Evolutionary conservation across 2,113 vertebrate species (phyloP), one percentile per base, ranked within the genome.

Genomic region (Ciconia stormi): DNA sequence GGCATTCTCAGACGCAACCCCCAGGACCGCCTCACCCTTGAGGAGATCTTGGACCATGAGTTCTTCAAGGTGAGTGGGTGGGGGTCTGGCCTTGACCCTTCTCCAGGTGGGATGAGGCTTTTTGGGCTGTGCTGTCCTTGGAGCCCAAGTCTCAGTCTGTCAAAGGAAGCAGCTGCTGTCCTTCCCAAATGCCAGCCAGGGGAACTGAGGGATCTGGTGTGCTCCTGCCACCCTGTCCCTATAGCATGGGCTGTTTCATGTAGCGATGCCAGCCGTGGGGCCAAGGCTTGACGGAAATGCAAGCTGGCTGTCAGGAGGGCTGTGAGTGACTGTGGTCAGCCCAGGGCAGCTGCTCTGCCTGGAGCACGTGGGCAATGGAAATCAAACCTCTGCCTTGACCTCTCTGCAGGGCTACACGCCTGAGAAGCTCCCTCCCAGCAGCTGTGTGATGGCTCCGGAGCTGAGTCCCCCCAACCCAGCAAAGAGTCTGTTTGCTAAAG

Each of bases 31-130:
- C 98, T 99, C 55, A 98, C 99, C 1, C 98, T 99, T 2, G 99
- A 99, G 67, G 99, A 99, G 96, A 99, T 99, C 80, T 98, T 99
- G 92, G 99, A 98, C 96, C 99, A 99, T 9, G 99, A 99, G 52
- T 99, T 99, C 97, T 99, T 99, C 97, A 99, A 99, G 98, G 99
- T 99, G 96, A 40, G 95, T 59, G 13, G n/a, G 42, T 55, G 11
- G 29, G 44, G 2, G 11, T 13, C 18, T 62, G 13, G 10, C 9
- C 32, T 18, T 42, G 13, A 44, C 36, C 20, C 10, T 69, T 77
- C 23, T 72, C 10, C 7, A 22, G 7, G 38, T 36, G n/a, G 62
- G 21, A 46, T 90, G 44, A 67, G 17, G 58, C 13, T 46, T 89
- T 77, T n/a, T 14, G 27, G 29, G 11, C 32, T 46, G 25, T 63